Conservation (phyloP, 2,888 invertebrate genomes). For the Monochamus alternatus region DNA sequence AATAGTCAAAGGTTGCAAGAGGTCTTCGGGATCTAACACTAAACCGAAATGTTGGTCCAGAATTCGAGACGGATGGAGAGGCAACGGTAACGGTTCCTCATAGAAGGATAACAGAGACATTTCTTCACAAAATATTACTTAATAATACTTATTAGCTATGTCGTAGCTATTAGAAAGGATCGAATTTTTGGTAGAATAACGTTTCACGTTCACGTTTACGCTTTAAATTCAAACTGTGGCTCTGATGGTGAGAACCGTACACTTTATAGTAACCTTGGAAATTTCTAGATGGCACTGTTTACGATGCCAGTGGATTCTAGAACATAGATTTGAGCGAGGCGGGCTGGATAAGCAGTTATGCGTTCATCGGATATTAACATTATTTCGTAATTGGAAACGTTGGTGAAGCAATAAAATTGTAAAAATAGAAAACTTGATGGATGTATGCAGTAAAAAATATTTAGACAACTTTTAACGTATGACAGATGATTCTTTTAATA, state of each 20-base stretch:
- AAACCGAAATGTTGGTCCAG: constrained; percentile 34
- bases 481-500: too few species aligned
- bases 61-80: constrained; percentile 21
- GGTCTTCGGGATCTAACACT: constrained; percentile 28
- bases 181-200: too few species aligned
- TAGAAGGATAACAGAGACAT: constrained; percentile 35
- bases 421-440: too few species aligned
- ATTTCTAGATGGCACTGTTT: constrained; percentile 16
- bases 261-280: constrained; percentile 11
- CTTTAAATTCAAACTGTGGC: too few species aligned
- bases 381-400: background rate
- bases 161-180: too few species aligned
- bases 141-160: too few species aligned
- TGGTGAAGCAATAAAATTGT: background rate
- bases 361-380: background rate
- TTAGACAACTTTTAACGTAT: too few species aligned
- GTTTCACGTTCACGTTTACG: too few species aligned
- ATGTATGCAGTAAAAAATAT: too few species aligned
- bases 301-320: background rate
- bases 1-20: constrained; percentile 30
- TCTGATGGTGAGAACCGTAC: too few species aligned
- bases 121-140: too few species aligned
- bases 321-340: background rate
- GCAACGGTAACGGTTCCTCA: constrained; percentile 6
- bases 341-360: background rate